These are phyloP conservation scores for Leptopterna dolabrata DNA, from an alignment of 2,888 invertebrate genomes.

Conservation along the genomic window DNA sequence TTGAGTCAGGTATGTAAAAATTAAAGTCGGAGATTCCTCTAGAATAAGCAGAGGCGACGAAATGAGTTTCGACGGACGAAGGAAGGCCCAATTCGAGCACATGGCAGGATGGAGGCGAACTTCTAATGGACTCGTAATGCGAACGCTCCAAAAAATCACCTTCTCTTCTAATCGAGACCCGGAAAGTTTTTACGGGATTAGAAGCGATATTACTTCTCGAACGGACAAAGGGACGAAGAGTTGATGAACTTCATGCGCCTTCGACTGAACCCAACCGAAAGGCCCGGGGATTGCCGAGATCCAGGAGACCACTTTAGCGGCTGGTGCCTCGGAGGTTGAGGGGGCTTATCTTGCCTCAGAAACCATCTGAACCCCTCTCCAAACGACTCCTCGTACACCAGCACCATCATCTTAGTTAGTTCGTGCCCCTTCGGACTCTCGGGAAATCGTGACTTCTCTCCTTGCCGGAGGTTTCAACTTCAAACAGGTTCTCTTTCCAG, in stretches of 20 bases:
- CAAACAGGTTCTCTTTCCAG: conserved; percentile 51
- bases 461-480: conserved; percentile 43
- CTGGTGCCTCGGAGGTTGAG: not conserved
- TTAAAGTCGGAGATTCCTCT: too few species aligned
- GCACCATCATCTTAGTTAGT: conserved; percentile 26
- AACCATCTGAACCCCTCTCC: not conserved
- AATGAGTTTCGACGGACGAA: too few species aligned
- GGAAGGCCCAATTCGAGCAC: too few species aligned
- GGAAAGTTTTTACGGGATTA: not conserved
- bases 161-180: not conserved
- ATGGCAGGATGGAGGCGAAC: too few species aligned
- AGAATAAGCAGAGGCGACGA: too few species aligned
- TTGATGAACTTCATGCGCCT: not conserved
- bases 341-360: not conserved
- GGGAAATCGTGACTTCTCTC: conserved; percentile 44
- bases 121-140: not conserved
- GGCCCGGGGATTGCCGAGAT: not conserved
- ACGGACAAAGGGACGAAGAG: not conserved
- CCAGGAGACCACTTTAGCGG: not conserved
- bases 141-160: not conserved
- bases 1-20: too few species aligned
- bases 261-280: not conserved
- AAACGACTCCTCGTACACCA: not conserved
- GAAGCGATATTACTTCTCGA: not conserved
- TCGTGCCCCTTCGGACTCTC: conserved; percentile 42